Conservation (phyloP, 2,797 vertebrate genomes). For the Onychomys arenicola region DNA sequence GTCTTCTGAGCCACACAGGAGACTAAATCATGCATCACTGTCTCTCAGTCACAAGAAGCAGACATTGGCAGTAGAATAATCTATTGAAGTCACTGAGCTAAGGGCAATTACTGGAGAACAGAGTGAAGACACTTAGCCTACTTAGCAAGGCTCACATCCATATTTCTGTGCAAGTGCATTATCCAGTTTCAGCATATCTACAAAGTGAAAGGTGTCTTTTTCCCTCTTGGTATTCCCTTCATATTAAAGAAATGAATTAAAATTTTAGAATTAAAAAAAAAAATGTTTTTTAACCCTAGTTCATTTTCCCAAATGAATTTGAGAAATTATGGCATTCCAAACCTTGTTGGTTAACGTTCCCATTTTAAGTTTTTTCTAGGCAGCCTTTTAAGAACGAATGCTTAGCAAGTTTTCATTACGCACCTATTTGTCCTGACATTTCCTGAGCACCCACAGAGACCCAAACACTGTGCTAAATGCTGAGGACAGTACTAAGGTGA, state of each 20-base stretch:
- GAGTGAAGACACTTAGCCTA: not conserved
- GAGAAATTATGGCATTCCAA: slow-evolving; percentile 17
- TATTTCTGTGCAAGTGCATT: not conserved
- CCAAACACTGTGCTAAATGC: not conserved
- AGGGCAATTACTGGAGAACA: too few relatives aligned
- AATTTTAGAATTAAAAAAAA: not conserved
- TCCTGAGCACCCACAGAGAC: not conserved
- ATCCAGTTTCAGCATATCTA: not conserved
- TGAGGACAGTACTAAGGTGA: not conserved
- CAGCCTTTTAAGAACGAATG: not conserved
- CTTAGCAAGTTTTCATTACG: not conserved
- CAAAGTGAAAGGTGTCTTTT: not conserved
- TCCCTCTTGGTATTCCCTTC: not conserved
- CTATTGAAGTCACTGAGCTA: not conserved
- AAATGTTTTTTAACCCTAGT: slow-evolving; percentile 31
- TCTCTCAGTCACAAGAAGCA: not conserved
- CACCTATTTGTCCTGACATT: not conserved
- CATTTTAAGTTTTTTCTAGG: slow-evolving; percentile 8
- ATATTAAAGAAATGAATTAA: slow-evolving; percentile 28
- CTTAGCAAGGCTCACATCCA: not conserved
- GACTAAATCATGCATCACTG: not conserved
- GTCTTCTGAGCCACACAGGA: not conserved
- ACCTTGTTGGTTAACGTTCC: not conserved
- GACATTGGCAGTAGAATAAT: not conserved
- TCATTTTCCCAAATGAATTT: not conserved